Base-by-base conservation (phyloP, 2,113 vertebrate genomes). In the Scartelaos histophorus region DNA sequence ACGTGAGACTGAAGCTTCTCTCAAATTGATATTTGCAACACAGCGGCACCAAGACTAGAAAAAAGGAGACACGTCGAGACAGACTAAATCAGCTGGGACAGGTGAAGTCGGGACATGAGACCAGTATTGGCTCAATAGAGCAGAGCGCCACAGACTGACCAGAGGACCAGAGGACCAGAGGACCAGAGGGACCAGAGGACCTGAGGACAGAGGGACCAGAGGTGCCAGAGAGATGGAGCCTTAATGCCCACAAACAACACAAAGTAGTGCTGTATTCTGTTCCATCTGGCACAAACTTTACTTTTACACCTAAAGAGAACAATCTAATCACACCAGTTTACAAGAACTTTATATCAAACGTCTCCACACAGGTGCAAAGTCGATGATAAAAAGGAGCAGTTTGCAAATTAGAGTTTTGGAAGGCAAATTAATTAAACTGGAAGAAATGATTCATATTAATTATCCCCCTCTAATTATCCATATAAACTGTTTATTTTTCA, bases 21-120 rank as follows among this genome's bases (percentile, higher is more conserved):
- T 82, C 73, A 78, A 84, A 90, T 88, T 91, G 82, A 89, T 89
- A 87, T 92, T 89, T 85, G 88, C 86, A 83, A 76, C 77, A 47
- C 87, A 85, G 83, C 82, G 69, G 83, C 76, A 82, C 66, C 22
- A 34, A 17, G 2, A 56, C 64, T 49, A 67, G 58, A 70, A 19
- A 64, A 22, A 47, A 66, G 24, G 53, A 66, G 24, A 75, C 19
- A 76, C 70, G 57, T 69, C 60, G 45, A 29, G 46, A 66, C 67
- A 56, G 66, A 73, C 47, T 51, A 6, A 71, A 74, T 53, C 71
- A 69, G 57, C 25, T 64, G 24, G 67, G 71, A 70, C 35, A 60
- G 73, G 82, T 71, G 45, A 73, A 76, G 62, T 61, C 13, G 38
- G 75, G 78, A 64, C 57, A 49, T 35, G 34, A 74, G 81, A 81